Base-by-base conservation (phyloP, 2,113 vertebrate genomes). In the Myiopsitta monachus region DNA sequence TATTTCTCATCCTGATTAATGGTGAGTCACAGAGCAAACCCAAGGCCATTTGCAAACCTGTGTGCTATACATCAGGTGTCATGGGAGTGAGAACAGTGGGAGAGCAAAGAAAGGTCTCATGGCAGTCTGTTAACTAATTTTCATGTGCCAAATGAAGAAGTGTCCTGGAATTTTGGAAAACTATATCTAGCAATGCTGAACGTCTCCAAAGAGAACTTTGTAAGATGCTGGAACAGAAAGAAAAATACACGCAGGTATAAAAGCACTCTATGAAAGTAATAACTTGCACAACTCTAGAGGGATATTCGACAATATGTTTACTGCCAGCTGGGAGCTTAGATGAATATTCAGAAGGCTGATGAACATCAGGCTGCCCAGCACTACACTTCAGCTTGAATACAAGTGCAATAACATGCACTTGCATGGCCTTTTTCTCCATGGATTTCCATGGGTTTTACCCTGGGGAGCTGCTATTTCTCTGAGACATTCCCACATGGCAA, bases 81-180 rank as follows among this genome's bases (percentile, higher is more conserved):
- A 83, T 75, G 94, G 96, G 97, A 98, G 98, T 98, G 98, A 97
- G 94, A 97, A 98, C 98, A 98, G 97, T 96, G 93, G 91, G 33
- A 95, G 94, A 97, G 96, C 94, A 97, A 63, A 92, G 92, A 96
- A 92, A 97, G 92, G 96, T 90, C 97, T 96, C 96, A 17, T 38
- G 95, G 95, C 93, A 95, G 74, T 89, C 97, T 97, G 94, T 96
- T 95, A 96, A 92, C 97, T 96, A 96, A 97, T 98, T 97, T 97
- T 97, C 95, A 67, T 97, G 94, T 92, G 94, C 96, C 92, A 90
- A 96, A 96, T 89, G 96, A 98, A 97, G 97, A 98, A 97, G 51
- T 93, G 97, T 92, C 83, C 94, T 95, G 95, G 96, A 95, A 97
- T 97, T 96, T 72, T 49, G 88, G 64, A 93, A 93, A 96, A 86